These are phyloP conservation scores for Esperia sulphurella DNA, from an alignment of 2,888 invertebrate genomes.

Conservation along the genomic window DNA sequence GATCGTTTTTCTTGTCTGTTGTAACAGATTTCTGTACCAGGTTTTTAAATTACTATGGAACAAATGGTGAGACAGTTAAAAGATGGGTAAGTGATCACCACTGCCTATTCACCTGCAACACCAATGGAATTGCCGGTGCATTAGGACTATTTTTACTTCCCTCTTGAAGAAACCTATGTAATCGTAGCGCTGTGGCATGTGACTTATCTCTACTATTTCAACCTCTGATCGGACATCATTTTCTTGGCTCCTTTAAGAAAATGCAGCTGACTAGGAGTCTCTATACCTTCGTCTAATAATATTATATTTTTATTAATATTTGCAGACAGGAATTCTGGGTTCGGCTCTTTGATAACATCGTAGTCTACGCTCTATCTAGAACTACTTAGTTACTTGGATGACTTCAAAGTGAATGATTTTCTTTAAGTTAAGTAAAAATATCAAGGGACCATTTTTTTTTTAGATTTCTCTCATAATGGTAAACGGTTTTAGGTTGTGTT, in stretches of 20 bases:
- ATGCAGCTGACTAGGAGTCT: slow-evolving; percentile 72
- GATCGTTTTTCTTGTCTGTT: too few species aligned
- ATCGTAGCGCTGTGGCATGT: background rate
- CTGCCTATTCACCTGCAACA: background rate
- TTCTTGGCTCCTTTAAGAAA: slow-evolving; percentile 75
- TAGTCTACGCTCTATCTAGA: slow-evolving; percentile 4
- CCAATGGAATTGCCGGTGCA: too few species aligned
- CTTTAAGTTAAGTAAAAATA: too few species aligned
- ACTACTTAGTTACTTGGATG: background rate
- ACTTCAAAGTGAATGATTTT: background rate
- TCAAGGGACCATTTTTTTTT: too few species aligned
- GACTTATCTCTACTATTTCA: slow-evolving; percentile 34
- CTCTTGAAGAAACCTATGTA: too few species aligned
- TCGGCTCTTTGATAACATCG: slow-evolving; percentile 44
- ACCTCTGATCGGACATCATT: slow-evolving; percentile 65
- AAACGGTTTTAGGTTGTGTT: too few species aligned
- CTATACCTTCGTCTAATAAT: slow-evolving; percentile 70
- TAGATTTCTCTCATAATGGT: too few species aligned
- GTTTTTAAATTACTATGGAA: too few species aligned
- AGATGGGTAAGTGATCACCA: too few species aligned
- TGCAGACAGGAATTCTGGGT: slow-evolving; percentile 37
- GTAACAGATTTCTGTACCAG: too few species aligned
- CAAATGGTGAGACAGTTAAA: too few species aligned
- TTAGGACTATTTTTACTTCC: too few species aligned
- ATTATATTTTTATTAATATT: slow-evolving; percentile 67